Evolutionary conservation across 2,797 vertebrate species (phyloP), one percentile per base, ranked within the genome.

Genomic region (Geotria australis): DNA sequence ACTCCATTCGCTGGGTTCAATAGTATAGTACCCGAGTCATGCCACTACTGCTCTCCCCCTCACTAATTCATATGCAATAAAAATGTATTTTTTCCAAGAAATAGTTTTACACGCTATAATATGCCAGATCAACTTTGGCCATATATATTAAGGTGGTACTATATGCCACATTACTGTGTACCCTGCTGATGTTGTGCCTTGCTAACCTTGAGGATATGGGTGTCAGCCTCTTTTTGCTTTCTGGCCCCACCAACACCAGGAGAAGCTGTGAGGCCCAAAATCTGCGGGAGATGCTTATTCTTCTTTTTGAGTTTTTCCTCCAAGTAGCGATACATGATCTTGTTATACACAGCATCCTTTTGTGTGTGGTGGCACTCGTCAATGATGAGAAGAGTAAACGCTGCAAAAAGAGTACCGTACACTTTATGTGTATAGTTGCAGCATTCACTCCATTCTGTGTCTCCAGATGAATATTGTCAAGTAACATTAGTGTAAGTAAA

Each of bases 321-420:
- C 67, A 96, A 68, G 66, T 85, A 95, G 53, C 77, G 79, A 63
- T 77, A 74, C 91, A 96, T 96, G 60, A 93, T 83, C 62, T 81
- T 76, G 66, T 93, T 96, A 68, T 94, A 98, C 48, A 86, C 82
- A 0, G 8, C 80, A 58, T 79, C 85, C 66, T 98, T 96, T 63
- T 86, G 77, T 48, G 86, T 93, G 69, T 95, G 86, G 69, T 96
- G 89, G 60, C 88, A 96, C 68, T 96, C 91, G 59, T 94, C 86
- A 11, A 96, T 85, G 57, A 98, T 70, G 12, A 93, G 71, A 62
- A 96, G 75, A 2, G 82, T 75, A 70, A 98, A 77, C 61, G 79
- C 86, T 98, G 62, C 3, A 9, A 51, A 55, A 11, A 56, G 38
- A 14, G 45, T 56, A 59, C 46, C 14, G 45, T 56, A 59, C 46